Conservation (phyloP, 2,797 vertebrate species). For the Dryobates pubescens region DNA sequence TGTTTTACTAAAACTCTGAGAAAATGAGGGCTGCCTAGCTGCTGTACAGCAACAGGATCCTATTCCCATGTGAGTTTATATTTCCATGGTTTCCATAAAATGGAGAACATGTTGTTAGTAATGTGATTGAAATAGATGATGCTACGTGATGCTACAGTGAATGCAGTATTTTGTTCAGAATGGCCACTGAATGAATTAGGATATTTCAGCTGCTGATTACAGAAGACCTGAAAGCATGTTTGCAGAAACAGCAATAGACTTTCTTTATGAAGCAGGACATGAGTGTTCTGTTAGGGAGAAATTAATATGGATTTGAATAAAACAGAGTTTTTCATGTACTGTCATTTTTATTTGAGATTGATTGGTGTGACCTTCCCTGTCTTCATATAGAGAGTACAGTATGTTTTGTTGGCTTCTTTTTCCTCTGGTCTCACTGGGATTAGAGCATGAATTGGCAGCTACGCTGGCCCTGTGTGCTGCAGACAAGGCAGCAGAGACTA, state of each 20-base stretch:
- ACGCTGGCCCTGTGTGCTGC: neutral
- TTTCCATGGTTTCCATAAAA: neutral
- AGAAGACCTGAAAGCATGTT: neutral
- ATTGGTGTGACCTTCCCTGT: conserved; percentile 41
- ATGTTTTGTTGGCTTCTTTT: conserved; percentile 3
- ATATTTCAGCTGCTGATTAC: conserved; percentile 8
- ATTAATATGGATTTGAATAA: conserved; percentile 7
- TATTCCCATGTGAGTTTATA: neutral
- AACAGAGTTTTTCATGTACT: neutral
- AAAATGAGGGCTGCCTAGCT: neutral
- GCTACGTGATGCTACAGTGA: neutral
- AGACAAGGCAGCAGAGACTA: conserved; percentile 12
- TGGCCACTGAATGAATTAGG: neutral
- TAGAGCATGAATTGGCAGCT: neutral
- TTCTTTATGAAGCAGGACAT: neutral
- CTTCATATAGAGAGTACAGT: neutral
- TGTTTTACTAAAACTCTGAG: neutral
- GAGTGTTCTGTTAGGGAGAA: neutral
- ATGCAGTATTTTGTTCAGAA: neutral
- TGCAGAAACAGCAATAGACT: neutral
- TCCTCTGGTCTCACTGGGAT: neutral
- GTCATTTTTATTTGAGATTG: conserved; percentile 40
- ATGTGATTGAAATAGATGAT: conserved; percentile 8
- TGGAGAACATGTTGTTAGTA: neutral
- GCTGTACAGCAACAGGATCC: neutral